Evolutionary conservation across 2,797 vertebrate genomes (phyloP).

Genomic region (Poecilia gillii): DNA sequence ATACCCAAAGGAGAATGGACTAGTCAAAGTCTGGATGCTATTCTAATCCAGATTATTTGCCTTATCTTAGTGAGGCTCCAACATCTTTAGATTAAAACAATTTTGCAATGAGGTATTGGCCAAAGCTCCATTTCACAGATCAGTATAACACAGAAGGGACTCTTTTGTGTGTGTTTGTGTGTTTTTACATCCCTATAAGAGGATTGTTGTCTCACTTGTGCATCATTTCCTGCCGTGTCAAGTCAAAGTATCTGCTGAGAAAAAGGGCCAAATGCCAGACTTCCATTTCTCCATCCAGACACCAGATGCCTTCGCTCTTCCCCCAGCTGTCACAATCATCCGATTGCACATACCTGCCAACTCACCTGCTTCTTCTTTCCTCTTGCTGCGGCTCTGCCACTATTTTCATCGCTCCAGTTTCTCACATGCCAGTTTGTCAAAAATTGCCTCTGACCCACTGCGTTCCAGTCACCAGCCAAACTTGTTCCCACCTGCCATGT

Average conservation of each 20-base stretch:
- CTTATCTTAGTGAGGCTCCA: background rate
- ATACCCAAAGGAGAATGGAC: background rate
- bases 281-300: slow-evolving; percentile 1
- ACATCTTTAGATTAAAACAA: background rate
- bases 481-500: slow-evolving; percentile 22
- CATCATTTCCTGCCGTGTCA: background rate
- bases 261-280: background rate
- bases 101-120: background rate
- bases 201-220: background rate
- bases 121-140: background rate
- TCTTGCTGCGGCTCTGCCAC: background rate
- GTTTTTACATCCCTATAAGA: background rate
- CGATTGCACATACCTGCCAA: slow-evolving; percentile 2
- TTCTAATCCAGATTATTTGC: background rate
- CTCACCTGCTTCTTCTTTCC: background rate
- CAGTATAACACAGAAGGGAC: background rate
- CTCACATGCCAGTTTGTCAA: slow-evolving; percentile 20
- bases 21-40: background rate
- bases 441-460: slow-evolving; percentile 19
- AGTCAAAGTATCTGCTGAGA: slow-evolving; percentile 2
- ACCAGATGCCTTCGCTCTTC: slow-evolving; percentile 11
- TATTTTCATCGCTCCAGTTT: background rate
- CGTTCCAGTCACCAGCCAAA: slow-evolving; percentile 4
- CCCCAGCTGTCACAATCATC: slow-evolving; percentile 3
- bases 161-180: background rate